Evolutionary conservation across 2,797 vertebrate genomes (phyloP), one percentile per base, ranked within the genome.

Genomic region (Coluber constrictor): DNA sequence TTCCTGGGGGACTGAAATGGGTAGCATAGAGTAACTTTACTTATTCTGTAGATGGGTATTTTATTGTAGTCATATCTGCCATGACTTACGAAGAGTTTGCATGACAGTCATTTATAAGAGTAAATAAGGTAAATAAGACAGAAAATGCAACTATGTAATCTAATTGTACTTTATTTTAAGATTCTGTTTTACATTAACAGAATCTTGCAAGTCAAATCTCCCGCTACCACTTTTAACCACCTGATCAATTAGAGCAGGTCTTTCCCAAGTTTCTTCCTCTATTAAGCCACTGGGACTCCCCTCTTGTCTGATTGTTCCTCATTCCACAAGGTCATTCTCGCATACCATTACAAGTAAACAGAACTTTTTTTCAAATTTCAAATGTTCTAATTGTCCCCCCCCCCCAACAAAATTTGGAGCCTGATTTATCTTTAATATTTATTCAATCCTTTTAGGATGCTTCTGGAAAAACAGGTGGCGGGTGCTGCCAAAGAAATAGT

Each of bases 401-500:
- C 20, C 37, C 7, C 9, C 20, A 25, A 25, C 37, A 83, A 47
- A 83, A 25, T 83, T 25, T 83, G 43, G 37, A 1, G 20, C 74
- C 10, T 83, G 74, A 25, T 83, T 83, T 83, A 5, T 47, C 4
- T 47, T 47, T 55, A 32, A 37, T 16, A n/a, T 55, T 57, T 51
- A 47, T 60, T 91, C 56, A 27, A 27, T 86, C 57, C n/a, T 29
- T 66, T 57, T 98, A 98, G 2, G 98, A 98, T 90, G 94, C 94
- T 66, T 90, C 97, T 90, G 7, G 94, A 5, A 98, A 96, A 94
- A 37, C 92, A 79, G 94, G 95, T 87, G 88, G 94, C 66, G 98
- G 96, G 92, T 97, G 87, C 94, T 97, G 96, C 89, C 98, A 97
- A 87, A 94, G 95, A 88, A 94, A 86, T n/a, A 88, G 89, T 91